Conservation (phyloP, 2,888 invertebrate species). For the Hofmannophila pseudospretella region DNA sequence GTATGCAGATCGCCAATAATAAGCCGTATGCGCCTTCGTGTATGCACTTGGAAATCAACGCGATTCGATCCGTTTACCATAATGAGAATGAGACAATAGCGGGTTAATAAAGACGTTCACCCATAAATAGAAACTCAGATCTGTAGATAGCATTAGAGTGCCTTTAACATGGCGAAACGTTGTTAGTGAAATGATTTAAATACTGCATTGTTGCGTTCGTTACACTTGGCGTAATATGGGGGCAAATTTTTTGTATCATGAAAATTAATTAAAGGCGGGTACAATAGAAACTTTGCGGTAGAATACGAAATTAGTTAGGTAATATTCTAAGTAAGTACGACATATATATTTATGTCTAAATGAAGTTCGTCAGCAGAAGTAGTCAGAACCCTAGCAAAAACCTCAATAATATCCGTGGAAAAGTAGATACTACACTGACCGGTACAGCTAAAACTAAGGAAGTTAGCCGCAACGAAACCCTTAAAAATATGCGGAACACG, state of each 20-base stretch:
- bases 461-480: slow-evolving; percentile 13
- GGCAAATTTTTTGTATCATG: neutral
- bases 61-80: slow-evolving; percentile 61
- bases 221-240: slow-evolving; percentile 2
- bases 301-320: no score
- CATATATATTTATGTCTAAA: no score
- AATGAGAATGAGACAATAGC: slow-evolving; percentile 69
- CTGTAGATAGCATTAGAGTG: slow-evolving; percentile 42
- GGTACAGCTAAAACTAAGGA: neutral
- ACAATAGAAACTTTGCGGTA: no score
- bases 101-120: slow-evolving; percentile 66
- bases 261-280: neutral
- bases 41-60: slow-evolving; percentile 50
- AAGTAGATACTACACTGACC: no score
- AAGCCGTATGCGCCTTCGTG: slow-evolving; percentile 28
- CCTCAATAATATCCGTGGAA: no score
- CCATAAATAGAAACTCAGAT: slow-evolving; percentile 45
- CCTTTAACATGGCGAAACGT: slow-evolving; percentile 13
- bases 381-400: no score
- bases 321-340: no score
- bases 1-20: slow-evolving; percentile 74
- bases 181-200: neutral
- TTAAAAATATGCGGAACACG: slow-evolving; percentile 19
- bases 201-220: neutral
- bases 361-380: no score